A percentile compares a stretch with the other conserved stretches of the same genome.
phyloP scores from a whole-genome alignment of 2,113 vertebrate species.

The Pyxicephalus adspersus region DNA sequence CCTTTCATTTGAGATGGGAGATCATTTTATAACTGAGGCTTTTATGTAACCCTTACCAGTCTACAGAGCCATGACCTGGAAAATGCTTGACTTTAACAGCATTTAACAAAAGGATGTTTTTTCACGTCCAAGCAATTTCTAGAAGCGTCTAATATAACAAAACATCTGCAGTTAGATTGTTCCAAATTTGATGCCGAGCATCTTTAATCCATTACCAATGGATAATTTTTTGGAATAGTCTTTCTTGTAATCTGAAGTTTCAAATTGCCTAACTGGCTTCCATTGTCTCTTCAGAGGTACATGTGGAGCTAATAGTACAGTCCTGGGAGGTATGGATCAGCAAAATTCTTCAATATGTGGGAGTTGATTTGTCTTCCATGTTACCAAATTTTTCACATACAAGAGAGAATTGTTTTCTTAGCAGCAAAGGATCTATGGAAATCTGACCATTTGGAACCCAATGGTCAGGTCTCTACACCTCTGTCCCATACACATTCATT shows the following conservation, averaged over 20 bases:
- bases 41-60: neutral
- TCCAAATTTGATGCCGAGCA: neutral
- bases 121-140: too few species aligned
- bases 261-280: neutral
- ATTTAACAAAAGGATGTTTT: neutral
- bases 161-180: neutral
- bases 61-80: neutral
- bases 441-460: too few species aligned
- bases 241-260: neutral
- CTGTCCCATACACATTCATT: too few species aligned
- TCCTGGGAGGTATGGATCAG: too few species aligned
- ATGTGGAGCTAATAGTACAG: too few species aligned
- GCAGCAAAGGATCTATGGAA: neutral
- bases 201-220: neutral
- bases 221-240: neutral
- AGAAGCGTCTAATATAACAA: neutral
- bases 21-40: neutral
- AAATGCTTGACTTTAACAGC: neutral
- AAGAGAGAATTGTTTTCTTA: neutral
- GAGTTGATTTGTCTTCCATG: too few species aligned
- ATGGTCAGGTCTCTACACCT: too few species aligned
- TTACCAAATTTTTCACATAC: neutral
- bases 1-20: neutral
- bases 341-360: too few species aligned
- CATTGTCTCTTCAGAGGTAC: too few species aligned